Evolutionary conservation across 2,888 invertebrate species (phyloP).

Genomic region (Phasia obesa): DNA sequence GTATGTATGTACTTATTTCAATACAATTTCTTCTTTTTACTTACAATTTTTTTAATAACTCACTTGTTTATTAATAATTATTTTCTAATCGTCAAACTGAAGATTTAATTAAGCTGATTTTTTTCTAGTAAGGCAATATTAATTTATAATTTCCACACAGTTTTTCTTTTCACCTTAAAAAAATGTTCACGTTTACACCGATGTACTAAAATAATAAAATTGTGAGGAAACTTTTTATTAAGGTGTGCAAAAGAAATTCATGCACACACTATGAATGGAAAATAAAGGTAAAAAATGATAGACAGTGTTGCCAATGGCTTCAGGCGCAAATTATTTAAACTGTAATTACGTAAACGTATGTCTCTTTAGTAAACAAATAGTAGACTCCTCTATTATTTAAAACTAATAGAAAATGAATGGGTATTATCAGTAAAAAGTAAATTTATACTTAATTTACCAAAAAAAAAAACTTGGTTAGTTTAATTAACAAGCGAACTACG

Average conservation of each 20-base stretch:
- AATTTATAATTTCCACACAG: slow-evolving; percentile 39
- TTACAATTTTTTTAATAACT: slow-evolving; percentile 5
- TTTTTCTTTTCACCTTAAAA: slow-evolving; percentile 39
- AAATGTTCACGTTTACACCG: slow-evolving; percentile 47
- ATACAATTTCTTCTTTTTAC: too few relatives aligned
- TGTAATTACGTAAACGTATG: too few relatives aligned
- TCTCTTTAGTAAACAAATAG: too few relatives aligned
- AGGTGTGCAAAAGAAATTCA: slow-evolving; percentile 30
- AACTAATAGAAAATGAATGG: too few relatives aligned
- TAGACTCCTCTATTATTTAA: too few relatives aligned
- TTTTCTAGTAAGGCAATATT: slow-evolving; percentile 55
- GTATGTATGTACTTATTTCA: too few relatives aligned
- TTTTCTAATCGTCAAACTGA: slow-evolving; percentile 1
- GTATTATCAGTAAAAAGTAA: too few relatives aligned
- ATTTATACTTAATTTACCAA: too few relatives aligned
- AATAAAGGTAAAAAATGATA: slow-evolving; percentile 33
- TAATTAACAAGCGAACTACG: too few relatives aligned
- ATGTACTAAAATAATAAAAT: slow-evolving; percentile 41
- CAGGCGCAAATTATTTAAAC: not conserved
- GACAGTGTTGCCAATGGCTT: not conserved
- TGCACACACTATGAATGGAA: slow-evolving; percentile 7
- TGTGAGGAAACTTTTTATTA: slow-evolving; percentile 20
- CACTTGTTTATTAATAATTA: slow-evolving; percentile 41
- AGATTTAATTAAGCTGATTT: not conserved
- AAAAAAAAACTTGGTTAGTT: too few relatives aligned